Base-by-base conservation (phyloP, 2,797 vertebrate species). In the Acrocephalus scirpaceus region DNA sequence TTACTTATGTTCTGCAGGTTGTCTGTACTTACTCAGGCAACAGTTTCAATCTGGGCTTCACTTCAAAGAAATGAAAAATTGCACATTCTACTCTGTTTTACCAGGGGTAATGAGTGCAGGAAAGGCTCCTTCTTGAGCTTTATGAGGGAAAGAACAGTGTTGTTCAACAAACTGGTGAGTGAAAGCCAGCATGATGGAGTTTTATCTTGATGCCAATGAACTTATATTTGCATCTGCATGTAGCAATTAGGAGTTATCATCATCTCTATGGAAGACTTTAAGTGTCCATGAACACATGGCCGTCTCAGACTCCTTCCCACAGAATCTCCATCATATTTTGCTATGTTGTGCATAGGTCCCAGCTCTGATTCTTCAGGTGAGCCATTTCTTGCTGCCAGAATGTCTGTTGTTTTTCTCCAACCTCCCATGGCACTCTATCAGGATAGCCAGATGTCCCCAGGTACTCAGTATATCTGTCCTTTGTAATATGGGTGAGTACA, bases 61-160 rank as follows among this genome's bases (percentile, higher is more conserved):
- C 88, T 96, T 97, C 88, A 95, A 85, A 95, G 80, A 90, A 88
- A 93, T 73, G 76, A 94, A 90, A 86, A 94, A 86, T 56, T 42
- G 29, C 0, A 0, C 7, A 23, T 75, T 92, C 23, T 77, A n/a
- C 38, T 91, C 54, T 77, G 57, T 79, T 95, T 89, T 77, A n/a
- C 25, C 3, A 21, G 18, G 45, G 71, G 74, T 95, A 87, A 70
- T 42, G 29, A 91, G 8, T 25, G 11, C 38, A 82, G 48, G 53
- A 91, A 92, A 73, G 34, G 11, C 26, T 91, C 30, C 18, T 80
- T 80, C 58, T 94, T 61, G 51, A 93, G 48, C n/a, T 73, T 69
- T 85, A 34, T 81, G 61, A 79, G 20, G 15, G 36, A 66, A 92
- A 56, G 21, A 34, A 13, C 29, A 81, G 29, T 13, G 16, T 30